Evolutionary conservation across 2,888 invertebrate genomes (phyloP), one percentile per base, ranked within the genome.

Genomic region (Zonitis immaculata): DNA sequence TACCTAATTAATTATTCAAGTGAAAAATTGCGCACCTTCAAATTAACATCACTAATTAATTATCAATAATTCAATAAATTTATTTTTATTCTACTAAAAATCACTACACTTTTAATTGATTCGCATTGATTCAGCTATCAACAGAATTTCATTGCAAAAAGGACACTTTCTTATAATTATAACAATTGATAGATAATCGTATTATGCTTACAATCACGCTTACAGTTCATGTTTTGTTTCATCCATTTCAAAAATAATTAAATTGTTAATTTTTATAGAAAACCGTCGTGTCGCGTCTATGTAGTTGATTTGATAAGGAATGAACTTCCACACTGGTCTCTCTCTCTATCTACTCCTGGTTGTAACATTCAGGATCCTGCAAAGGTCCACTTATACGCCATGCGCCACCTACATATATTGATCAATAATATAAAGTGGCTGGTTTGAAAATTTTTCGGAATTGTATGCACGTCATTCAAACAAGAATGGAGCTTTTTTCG

Each of bases 351-450:
- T n/a, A n/a, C 28, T 26, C 28, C 27, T 16, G 27, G 12, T 44
- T 18, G n/a, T 25, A 28, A 28, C 25, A 14, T 8, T 27, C 44
- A 16, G 44, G 27, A 44, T 35, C 35, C 44, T 44, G 25, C 27
- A 44, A 14, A 8, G 16, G 44, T 14, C n/a, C 11, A 3, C 44
- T 14, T 27, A 44, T 14, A 44, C 44, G 44, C 16, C 44, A 44
- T 44, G 44, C 44, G 44, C 44, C 44, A 44, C 44, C 27, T 44
- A 26, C 28, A 44, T 44, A n/a, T n/a, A 44, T 44, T 44, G 44
- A 44, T 44, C 44, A 44, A 44, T 9, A 12, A n/a, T 27, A 26
- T 16, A 44, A 28, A 28, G 14, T 11, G 16, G n/a, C 32, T 9
- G 9, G 7, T 16, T 16, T 35, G 8, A 35, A 16, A 35, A 35